These are phyloP conservation scores for Cotesia vestalis DNA, from an alignment of 1,140 invertebrate species.

Conservation along the genomic window DNA sequence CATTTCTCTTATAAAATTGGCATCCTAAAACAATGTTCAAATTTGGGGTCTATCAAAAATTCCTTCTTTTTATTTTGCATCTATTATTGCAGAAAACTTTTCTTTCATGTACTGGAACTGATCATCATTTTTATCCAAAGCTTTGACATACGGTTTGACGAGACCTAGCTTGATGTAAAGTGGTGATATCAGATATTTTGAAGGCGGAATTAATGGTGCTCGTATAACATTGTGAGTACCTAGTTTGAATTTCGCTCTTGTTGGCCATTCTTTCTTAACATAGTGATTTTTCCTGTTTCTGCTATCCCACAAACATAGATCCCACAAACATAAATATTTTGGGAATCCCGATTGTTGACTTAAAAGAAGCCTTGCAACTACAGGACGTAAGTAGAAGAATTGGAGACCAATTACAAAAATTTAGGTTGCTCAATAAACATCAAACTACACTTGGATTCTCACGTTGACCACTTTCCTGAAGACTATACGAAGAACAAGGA, in stretches of 20 bases:
- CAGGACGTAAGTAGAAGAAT: too few species aligned
- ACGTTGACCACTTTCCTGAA: too few species aligned
- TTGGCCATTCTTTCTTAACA: conserved; percentile 15
- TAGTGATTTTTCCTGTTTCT: neutral
- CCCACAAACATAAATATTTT: too few species aligned
- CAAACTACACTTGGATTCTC: too few species aligned
- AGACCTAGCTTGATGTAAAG: conserved; percentile 41
- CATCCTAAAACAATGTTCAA: conserved; percentile 32
- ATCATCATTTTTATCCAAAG: conserved; percentile 47
- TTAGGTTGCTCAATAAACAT: too few species aligned
- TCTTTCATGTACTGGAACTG: conserved; percentile 50
- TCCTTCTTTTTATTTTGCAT: conserved; percentile 52
- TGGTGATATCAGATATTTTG: conserved; percentile 15
- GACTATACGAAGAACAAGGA: too few species aligned
- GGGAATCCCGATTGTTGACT: too few species aligned
- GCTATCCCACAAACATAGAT: conserved; percentile 30
- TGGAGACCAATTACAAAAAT: too few species aligned
- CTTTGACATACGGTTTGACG: too few species aligned
- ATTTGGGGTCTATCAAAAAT: conserved; percentile 52
- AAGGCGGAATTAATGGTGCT: conserved; percentile 5
- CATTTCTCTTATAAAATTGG: conserved; percentile 36
- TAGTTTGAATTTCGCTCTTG: conserved; percentile 3
- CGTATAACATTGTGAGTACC: conserved; percentile 20
- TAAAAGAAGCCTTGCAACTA: conserved; percentile 23
- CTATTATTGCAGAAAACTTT: conserved; percentile 49